Base-by-base conservation (phyloP, 2,797 vertebrate species). In the Melanotaenia parkinsoni region DNA sequence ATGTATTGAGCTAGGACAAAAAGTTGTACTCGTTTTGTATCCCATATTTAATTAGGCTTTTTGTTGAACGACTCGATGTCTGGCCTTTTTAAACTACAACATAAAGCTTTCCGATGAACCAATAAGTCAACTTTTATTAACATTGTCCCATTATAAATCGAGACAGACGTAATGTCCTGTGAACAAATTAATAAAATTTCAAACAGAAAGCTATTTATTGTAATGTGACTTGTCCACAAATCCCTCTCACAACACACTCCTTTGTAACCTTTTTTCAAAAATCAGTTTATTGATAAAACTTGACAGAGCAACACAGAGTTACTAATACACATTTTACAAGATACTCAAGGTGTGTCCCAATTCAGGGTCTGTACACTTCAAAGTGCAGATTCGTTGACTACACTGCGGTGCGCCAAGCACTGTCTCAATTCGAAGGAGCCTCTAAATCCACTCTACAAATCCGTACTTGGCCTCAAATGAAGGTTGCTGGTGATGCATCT, bases 11-110 rank as follows among this genome's bases (percentile, higher is more conserved):
- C 1, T 32, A 32, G 16, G 28, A 30, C 26, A 9, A 1, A 28
- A 7, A 30, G 18, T 24, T n/a, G n/a, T 24, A 8, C 50, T 51
- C 50, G 4, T 28, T 33, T 16, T 70, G 28, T 28, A 35, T 45
- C 13, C 20, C 7, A 51, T 47, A 72, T 65, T 81, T 68, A 77
- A 69, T 66, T 14, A 71, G 9, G 60, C 18, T 37, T 63, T 51
- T 66, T 50, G 59, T 40, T 40, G 38, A 38, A 40, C 14, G 3
- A 16, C 24, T 43, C 62, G 70, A 72, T 58, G 63, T 45, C 47
- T 54, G 38, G 1, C 20, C 22, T 60, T 35, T 63, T 73, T 18
- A 43, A 35, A 43, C 45, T 4, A 24, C 43, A 24, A 56, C 28
- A 13, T 45, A 24, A 72, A 51, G n/a, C 7, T 11, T 22, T 53